Base-by-base conservation (phyloP, 2,797 vertebrate species). In the Sebastes melanostomus region DNA sequence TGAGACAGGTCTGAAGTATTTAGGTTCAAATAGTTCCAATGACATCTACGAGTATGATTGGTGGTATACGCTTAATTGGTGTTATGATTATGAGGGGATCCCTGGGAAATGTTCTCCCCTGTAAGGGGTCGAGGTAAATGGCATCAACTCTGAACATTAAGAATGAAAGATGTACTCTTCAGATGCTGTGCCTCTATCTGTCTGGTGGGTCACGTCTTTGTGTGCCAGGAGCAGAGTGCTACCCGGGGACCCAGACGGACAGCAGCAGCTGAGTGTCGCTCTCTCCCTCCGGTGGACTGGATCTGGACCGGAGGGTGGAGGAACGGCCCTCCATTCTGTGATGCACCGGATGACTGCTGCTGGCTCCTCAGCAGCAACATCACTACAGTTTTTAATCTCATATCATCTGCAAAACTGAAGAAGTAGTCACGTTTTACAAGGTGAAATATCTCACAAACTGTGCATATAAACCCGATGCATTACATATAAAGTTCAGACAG, bases 181-280 rank as follows among this genome's bases (percentile, higher is more conserved):
- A 32, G 42, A 38, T 77, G 56, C 80, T 82, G 71, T 50, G 20
- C 11, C 22, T 71, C 36, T 75, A 14, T 52, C 42, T 62, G 69
- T 89, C 60, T 72, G 83, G 71, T 77, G 80, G 85, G 78, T 77
- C 65, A 63, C 25, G 63, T 74, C 63, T 32, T 68, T 36, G 34
- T 75, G 56, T 76, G 54, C 80, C 72, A 83, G 76, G 58, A 84
- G 73, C 70, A 78, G 81, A 66, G 65, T 61, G 72, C 81, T 83
- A 66, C 75, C 38, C 30, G 10, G 42, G 82, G 36, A 1, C 34
- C 12, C 18, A 81, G 95, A 98, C 1, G 75, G 97, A 96, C 94
- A 93, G 92, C 87, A 76, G 65, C 98, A 99, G 96, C 96, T 97
- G 97, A 86, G 81, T 74, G 86, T 6, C 54, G 46, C 38, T 58